Evolutionary conservation across 2,888 invertebrate genomes (phyloP).

Genomic region (Trichopria drosophilae): DNA sequence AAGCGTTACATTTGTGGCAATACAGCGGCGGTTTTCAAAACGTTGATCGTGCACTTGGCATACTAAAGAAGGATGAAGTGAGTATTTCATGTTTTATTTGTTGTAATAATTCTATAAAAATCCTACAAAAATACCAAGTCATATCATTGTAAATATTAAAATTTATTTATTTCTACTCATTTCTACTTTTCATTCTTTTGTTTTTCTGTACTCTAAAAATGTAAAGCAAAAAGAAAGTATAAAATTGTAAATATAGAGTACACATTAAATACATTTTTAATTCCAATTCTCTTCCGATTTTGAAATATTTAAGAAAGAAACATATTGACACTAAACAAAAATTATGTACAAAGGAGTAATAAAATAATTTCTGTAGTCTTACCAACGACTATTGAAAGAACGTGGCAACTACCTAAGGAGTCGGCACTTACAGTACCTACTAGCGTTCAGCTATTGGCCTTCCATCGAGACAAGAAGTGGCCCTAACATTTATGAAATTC

Average conservation of each 20-base stretch:
- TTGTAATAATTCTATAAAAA: too few relatives aligned
- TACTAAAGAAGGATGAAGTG: constrained; percentile 72
- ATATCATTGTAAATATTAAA: constrained; percentile 19
- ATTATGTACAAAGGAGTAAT: constrained; percentile 17
- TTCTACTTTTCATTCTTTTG: too few relatives aligned
- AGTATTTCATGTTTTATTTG: too few relatives aligned
- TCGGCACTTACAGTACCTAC: constrained; percentile 87
- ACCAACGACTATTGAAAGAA: constrained; percentile 72
- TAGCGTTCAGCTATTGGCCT: constrained; percentile 98
- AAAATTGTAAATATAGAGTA: too few relatives aligned
- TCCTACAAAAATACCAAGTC: constrained; percentile 17
- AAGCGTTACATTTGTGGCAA: constrained; percentile 94
- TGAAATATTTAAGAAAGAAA: too few relatives aligned
- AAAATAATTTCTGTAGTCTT: constrained; percentile 64
- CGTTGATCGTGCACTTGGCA: constrained; percentile 76
- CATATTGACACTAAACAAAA: too few relatives aligned
- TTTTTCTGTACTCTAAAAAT: too few relatives aligned
- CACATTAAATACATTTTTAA: too few relatives aligned
- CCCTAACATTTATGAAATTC: constrained; percentile 90
- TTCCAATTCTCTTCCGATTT: too few relatives aligned
- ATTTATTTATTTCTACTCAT: too few relatives aligned
- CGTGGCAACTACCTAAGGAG: constrained; percentile 79
- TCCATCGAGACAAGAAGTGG: constrained; percentile 71
- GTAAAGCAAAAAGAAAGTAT: too few relatives aligned
- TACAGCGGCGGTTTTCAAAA: constrained; percentile 90